phyloP scores from a whole-genome alignment of 2,113 vertebrate species.

The Ictidomys tridecemlineatus region DNA sequence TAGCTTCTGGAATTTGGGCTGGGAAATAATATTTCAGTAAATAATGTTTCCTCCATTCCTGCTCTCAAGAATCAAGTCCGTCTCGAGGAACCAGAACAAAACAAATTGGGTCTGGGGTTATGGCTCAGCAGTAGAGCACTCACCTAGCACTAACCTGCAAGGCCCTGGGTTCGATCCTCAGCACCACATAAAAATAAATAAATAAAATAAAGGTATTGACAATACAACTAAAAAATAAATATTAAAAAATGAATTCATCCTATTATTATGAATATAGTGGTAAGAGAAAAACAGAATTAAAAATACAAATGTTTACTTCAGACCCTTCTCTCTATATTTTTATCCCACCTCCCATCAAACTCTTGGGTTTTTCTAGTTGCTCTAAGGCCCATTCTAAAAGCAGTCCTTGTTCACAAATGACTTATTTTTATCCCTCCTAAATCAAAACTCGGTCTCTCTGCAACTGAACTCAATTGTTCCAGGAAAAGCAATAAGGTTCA shows the following conservation, averaged over 20 bases:
- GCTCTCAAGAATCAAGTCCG: background rate
- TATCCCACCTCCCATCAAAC: background rate
- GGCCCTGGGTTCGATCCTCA: no score
- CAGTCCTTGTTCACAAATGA: slow-evolving; percentile 8
- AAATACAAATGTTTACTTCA: background rate
- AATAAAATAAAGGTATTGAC: no score
- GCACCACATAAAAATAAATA: no score
- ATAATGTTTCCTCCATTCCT: background rate
- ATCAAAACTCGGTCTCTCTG: background rate
- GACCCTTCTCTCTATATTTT: background rate
- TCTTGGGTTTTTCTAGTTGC: background rate
- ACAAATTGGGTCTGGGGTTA: background rate
- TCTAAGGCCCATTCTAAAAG: background rate
- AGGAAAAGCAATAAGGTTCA: slow-evolving; percentile 55
- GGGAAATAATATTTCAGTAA: background rate
- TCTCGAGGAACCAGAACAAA: background rate
- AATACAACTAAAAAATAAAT: no score
- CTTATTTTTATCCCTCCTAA: background rate
- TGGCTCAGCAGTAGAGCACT: no score
- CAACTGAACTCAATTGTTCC: slow-evolving; percentile 21
- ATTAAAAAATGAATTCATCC: background rate
- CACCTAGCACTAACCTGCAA: no score
- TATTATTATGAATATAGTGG: background rate
- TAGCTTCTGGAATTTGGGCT: background rate
- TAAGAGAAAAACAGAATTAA: background rate